Conservation (phyloP, 2,888 invertebrate genomes). For the Drosophila maculinotata region DNA sequence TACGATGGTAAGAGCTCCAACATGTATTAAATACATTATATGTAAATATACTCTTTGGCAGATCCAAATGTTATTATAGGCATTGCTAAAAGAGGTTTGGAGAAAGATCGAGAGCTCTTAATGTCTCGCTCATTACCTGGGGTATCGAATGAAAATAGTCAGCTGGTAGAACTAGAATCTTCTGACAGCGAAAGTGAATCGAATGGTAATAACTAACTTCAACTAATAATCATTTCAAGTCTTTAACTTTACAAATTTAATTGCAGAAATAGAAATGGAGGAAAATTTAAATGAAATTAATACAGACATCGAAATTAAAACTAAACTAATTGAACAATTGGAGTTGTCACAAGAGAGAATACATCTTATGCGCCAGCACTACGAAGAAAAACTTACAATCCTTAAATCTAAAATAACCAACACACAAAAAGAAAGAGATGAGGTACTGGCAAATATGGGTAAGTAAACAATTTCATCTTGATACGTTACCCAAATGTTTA, state of each 20-base stretch:
- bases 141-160: constrained; percentile 86
- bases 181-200: constrained; percentile 87
- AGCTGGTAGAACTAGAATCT: constrained; percentile 87
- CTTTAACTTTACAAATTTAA: background rate
- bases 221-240: background rate
- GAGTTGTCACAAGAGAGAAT: constrained; percentile 95
- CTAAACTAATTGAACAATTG: constrained; percentile 96
- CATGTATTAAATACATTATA: background rate
- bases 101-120: constrained; percentile 87
- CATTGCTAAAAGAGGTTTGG: constrained; percentile 92
- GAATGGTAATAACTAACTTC: constrained; percentile 87
- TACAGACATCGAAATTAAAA: constrained; percentile 97
- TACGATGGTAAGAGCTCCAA: constrained; percentile 62
- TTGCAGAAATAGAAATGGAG: constrained; percentile 87
- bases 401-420: constrained; percentile 93
- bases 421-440: constrained; percentile 96
- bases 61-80: constrained; percentile 87
- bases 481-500: constrained; percentile 5
- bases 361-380: constrained; percentile 94
- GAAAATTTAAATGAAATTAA: constrained; percentile 95
- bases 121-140: constrained; percentile 84
- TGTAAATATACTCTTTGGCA: background rate
- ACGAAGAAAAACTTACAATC: constrained; percentile 95
- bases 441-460: constrained; percentile 89
- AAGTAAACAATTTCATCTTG: constrained; percentile 11